Evolutionary conservation across 1,140 invertebrate species (phyloP), one percentile per base, ranked within the genome.

Genomic region (Meteorus sp.): DNA sequence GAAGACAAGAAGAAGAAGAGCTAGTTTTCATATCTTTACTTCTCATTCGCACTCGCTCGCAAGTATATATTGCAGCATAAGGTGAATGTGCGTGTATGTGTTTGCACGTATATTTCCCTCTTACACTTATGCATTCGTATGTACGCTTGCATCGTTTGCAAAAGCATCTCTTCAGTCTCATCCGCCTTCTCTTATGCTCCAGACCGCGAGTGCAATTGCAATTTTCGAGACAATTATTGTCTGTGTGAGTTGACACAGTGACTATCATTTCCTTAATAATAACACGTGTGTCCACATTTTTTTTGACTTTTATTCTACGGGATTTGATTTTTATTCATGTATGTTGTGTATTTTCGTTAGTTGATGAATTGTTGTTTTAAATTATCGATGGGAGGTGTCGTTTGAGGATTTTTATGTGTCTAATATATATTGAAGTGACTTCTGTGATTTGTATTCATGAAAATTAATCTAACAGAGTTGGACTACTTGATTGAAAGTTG

Each of bases 131-230:
- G 61, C 19, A 59, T 61, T 63, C 58, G 39, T 52, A 31, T 51
- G 31, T 22, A 35, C 31, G 17, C 17, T 33, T 9, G 13, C 50
- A 65, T 61, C 63, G n/a, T n/a, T n/a, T n/a, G n/a, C n/a, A n/a
- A n/a, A n/a, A n/a, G n/a, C n/a, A n/a, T n/a, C n/a, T n/a, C n/a
- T n/a, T 72, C 72, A 74, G 73, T 75, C 65, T 71, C 60, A 70
- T 65, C 70, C 65, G 68, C 67, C 62, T 70, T 67, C 60, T 73
- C 71, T 70, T 48, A 43, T 67, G 67, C 57, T 69, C 48, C 65
- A 69, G 56, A 67, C 55, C 61, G 63, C 37, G 31, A 57, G 43
- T 51, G 47, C 37, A 50, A 27, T 25, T 56, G 19, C 54, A 56
- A 7, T 19, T 43, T 50, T 7, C n/a, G 13, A 33, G 4, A 9